Percentiles rank a stretch among this genome's conserved stretches.
These are phyloP conservation scores for Stenodema calcarata DNA, from an alignment of 2,888 invertebrate genomes.

Conservation along the genomic window DNA sequence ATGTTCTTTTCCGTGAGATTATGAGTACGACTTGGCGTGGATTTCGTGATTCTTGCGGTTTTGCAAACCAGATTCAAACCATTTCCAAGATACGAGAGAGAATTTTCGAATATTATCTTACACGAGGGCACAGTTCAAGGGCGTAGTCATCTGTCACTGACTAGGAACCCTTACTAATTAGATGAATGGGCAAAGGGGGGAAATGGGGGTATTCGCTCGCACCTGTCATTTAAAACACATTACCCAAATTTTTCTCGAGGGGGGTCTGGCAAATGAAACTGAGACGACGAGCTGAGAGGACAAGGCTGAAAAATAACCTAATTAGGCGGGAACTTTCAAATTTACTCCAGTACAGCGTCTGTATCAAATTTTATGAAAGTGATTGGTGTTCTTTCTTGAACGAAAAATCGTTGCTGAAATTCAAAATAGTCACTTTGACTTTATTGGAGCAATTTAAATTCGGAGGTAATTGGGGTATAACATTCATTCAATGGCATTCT, in stretches of 20 bases:
- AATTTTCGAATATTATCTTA: background rate
- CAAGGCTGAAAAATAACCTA: background rate
- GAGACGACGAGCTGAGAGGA: background rate
- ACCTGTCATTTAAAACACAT: constrained; percentile 9
- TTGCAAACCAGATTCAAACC: too few species aligned
- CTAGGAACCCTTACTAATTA: background rate
- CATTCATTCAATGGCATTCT: too few species aligned
- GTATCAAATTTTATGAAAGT: background rate
- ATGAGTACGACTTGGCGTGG: too few species aligned
- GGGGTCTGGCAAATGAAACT: background rate
- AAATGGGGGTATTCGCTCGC: background rate
- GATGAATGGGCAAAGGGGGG: background rate
- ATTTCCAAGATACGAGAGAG: too few species aligned
- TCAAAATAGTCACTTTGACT: too few species aligned
- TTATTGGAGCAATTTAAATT: too few species aligned
- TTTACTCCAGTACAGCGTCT: background rate
- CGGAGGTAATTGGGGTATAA: too few species aligned
- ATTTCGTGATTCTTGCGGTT: too few species aligned
- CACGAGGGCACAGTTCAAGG: constrained; percentile 5
- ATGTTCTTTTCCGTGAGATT: too few species aligned
- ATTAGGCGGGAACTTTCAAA: background rate
- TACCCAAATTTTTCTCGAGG: background rate
- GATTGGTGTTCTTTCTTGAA: background rate
- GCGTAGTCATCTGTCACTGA: background rate
- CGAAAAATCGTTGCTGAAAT: too few species aligned